Base-by-base conservation (phyloP, 2,113 vertebrate genomes). In the Tachysurus fulvidraco region DNA sequence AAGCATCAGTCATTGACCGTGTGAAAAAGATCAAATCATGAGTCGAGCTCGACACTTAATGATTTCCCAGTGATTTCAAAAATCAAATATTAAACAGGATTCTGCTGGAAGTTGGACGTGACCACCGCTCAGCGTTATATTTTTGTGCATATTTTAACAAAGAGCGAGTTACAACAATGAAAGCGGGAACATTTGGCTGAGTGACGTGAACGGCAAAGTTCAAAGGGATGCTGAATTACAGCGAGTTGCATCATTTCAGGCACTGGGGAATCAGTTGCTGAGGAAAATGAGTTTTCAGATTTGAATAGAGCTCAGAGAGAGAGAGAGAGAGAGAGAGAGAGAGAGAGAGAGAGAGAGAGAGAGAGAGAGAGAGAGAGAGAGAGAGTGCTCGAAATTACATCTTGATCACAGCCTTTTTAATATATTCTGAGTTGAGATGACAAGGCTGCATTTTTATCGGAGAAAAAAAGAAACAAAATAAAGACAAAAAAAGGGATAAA, bases 201-300 rank as follows among this genome's bases (percentile, higher is more conserved):
- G 90, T 89, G 90, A 92, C 94, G 93, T 93, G 88, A 94, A 94
- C 95, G 91, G 88, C 87, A 41, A 65, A 91, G 94, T 94, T 95
- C 94, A 95, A 95, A 95, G 93, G 89, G 91, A 91, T 87, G 88
- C 73, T 88, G 90, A 91, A 93, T 95, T 95, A 93, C 95, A 85
- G 91, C 79, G 88, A 81, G 84, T 95, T 95, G 93, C 95, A 94
- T 95, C 95, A 95, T 94, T 91, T 91, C 90, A 91, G 91, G 91
- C 91, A 90, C 89, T 85, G 90, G 89, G 78, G 87, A 94, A 85
- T 93, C 88, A 91, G 91, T 91, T 91, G 87, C 90, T 91, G 86
- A 84, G 60, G 92, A 89, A 90, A 88, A 89, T 89, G 90, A 85
- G 81, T 85, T 87, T 88, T 78, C 90, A 90, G 88, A 90, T 89